Evolutionary conservation across 53 echinoderm and acorn worm genomes (phyloP), one percentile per base, ranked within the genome.

Genomic region (Holothuria scabra): DNA sequence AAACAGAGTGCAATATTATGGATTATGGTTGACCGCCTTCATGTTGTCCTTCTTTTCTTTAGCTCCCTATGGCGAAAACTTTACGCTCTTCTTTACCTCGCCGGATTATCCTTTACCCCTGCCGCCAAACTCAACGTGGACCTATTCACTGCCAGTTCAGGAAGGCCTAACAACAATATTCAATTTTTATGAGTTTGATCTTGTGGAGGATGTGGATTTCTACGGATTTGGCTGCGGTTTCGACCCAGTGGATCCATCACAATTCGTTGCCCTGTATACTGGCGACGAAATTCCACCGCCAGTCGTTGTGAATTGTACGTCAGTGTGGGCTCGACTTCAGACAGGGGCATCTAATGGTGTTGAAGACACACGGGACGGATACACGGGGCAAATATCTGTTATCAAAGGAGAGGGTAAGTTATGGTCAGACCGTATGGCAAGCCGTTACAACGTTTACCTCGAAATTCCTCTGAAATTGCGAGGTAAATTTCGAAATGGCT

Each of bases 111-210:
- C 69, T 16, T 32, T 32, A 37, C 69, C 69, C 34, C 41, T 37
- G 1, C 31, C 69, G 30, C 34, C 30, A 22, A 23, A 69, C 21
- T 22, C 19, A 22, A 37, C 41, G 1, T 18, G 34, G 35, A 69
- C 41, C 69, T 69, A 16, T 16, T 34, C 30, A 11, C 10, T 34
- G 35, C 35, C 34, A 69, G 69, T 41, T 19, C 41, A 69, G 38
- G 69, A 30, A 35, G 69, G 46, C 12, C 22, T 69, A 18, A 37
- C 69, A 21, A 22, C 11, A 20, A 41, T 33, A n/a, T 30, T 69
- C 32, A 41, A 20, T 34, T 69, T 69, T 21, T 22, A 37, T 21
- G 69, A 69, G 28, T 69, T 69, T 41, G 37, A 69, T 69, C 32
- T 69, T 33, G 69, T 37, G 22, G 69, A 69, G 16, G 23, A 34